Evolutionary conservation across 2,113 vertebrate genomes (phyloP).

Genomic region (Nerophis lumbriciformis): DNA sequence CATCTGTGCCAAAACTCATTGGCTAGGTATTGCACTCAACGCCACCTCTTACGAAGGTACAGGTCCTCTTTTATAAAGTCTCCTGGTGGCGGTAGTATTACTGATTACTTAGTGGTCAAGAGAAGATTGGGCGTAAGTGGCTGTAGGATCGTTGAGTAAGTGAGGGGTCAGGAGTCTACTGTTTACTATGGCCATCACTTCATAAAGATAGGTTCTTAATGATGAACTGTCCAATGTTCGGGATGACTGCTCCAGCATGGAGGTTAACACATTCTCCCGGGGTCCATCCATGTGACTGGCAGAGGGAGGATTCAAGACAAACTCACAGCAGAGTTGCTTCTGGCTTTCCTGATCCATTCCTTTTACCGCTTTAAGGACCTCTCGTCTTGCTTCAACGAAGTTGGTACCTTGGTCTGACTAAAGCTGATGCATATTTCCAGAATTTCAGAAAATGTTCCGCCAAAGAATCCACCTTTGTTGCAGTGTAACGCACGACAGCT

Average conservation of each 20-base stretch:
- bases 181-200: too few species aligned
- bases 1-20: not conserved
- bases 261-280: not conserved
- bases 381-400: not conserved
- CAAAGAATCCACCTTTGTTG: constrained; percentile 20
- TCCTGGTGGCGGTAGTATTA: not conserved
- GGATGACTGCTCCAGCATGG: not conserved
- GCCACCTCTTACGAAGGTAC: not conserved
- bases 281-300: constrained; percentile 4
- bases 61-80: not conserved
- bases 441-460: constrained; percentile 21
- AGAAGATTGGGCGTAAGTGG: not conserved
- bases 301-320: constrained; percentile 1
- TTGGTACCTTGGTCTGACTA: not conserved
- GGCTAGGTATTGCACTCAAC: not conserved
- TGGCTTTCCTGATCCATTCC: not conserved
- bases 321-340: not conserved
- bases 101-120: not conserved
- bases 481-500: too few species aligned
- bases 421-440: not conserved
- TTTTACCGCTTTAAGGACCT: not conserved
- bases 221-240: not conserved
- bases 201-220: not conserved
- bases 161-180: not conserved
- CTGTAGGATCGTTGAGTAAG: not conserved